These are phyloP conservation scores for Gymnoscopelus microlampas DNA, from an alignment of 2,797 vertebrate species.

Conservation along the genomic window DNA sequence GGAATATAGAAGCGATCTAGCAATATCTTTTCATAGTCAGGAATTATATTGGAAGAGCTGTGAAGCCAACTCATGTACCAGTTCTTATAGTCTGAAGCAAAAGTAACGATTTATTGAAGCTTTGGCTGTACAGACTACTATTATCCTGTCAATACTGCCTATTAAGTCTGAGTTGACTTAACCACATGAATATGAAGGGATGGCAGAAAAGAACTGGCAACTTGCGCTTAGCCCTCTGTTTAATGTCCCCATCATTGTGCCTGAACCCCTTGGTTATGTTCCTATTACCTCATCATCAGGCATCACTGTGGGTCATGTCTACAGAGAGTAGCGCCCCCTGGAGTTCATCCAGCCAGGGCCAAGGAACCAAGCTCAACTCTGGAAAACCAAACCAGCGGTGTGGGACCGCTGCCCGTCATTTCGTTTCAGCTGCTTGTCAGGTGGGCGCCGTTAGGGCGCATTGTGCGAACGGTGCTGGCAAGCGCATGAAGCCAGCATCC, in stretches of 20 bases:
- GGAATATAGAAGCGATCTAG: neutral
- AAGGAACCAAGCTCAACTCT: neutral
- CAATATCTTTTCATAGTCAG: neutral
- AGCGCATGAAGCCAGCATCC: constrained; percentile 30
- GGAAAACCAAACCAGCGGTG: neutral
- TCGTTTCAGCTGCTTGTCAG: constrained; percentile 41
- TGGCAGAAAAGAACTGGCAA: constrained; percentile 34
- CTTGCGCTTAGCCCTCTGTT: constrained; percentile 25
- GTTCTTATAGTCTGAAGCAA: constrained; percentile 2
- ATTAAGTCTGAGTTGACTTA: constrained; percentile 42
- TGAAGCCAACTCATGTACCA: constrained; percentile 15
- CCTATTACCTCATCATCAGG: constrained; percentile 35
- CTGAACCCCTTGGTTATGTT: constrained; percentile 38
- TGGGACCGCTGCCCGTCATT: constrained; percentile 32
- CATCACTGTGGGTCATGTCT: constrained; percentile 15
- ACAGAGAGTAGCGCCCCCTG: constrained; percentile 1
- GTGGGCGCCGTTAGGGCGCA: neutral
- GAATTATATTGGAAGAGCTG: neutral
- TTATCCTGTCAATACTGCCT: constrained; percentile 38
- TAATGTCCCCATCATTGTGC: constrained; percentile 35
- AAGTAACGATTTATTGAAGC: constrained; percentile 13
- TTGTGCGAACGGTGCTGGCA: constrained; percentile 13
- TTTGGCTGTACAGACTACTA: constrained; percentile 24
- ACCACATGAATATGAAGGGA: constrained; percentile 40
- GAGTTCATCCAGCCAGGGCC: neutral